A percentile compares a stretch with the other conserved stretches of the same genome.
Conservation (phyloP, 1,140 invertebrate species). For the Hylyphantes graminicola region DNA sequence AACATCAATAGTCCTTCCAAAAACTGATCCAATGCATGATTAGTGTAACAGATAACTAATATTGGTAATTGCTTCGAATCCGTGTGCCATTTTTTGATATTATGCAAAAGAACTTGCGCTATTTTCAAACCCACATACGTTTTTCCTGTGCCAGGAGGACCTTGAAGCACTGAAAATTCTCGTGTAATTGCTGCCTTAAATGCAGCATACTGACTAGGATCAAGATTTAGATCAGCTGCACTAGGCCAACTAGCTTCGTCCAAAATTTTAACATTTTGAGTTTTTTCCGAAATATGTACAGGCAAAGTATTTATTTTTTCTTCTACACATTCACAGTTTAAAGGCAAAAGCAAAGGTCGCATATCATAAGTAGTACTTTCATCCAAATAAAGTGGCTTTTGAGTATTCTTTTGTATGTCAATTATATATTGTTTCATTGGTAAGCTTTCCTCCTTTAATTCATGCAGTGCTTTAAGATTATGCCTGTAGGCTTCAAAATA, state of each 20-base stretch:
- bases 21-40: conserved; percentile 91
- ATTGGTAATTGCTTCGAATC: conserved; percentile 70
- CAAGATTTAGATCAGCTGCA: conserved; percentile 64
- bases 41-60: conserved; percentile 87
- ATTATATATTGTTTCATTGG: conserved; percentile 67
- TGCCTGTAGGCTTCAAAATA: conserved; percentile 71
- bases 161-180: conserved; percentile 78
- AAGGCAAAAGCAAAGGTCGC: conserved; percentile 10
- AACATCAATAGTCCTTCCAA: conserved; percentile 76
- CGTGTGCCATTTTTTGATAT: conserved; percentile 64
- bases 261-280: conserved; percentile 61
- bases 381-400: conserved; percentile 43
- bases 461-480: conserved; percentile 68
- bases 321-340: conserved; percentile 53
- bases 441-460: conserved; percentile 65
- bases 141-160: conserved; percentile 82
- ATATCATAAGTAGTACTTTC: conserved; percentile 37
- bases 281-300: background rate
- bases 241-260: conserved; percentile 51
- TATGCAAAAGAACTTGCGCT: conserved; percentile 66
- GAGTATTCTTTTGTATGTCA: conserved; percentile 55
- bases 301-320: background rate
- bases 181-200: conserved; percentile 69
- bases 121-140: conserved; percentile 75
- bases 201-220: conserved; percentile 70